Conservation (phyloP, 2,113 vertebrate genomes). For the Cepphus grylle region DNA sequence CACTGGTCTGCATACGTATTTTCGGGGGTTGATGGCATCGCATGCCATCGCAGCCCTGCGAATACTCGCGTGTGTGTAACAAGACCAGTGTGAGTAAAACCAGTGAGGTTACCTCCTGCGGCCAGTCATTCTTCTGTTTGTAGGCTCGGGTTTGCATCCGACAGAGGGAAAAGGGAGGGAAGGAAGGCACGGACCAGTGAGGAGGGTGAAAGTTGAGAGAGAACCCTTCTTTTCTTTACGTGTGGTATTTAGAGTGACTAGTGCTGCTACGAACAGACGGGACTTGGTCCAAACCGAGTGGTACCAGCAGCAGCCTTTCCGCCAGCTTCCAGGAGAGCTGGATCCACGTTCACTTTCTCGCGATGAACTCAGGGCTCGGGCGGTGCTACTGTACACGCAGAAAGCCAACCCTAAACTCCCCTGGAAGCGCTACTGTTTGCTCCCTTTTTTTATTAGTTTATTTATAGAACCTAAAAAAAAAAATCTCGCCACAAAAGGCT, state of each 20-base stretch:
- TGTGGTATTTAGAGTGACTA: neutral
- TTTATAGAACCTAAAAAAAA: neutral
- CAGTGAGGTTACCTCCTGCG: too few species aligned
- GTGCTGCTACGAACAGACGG: neutral
- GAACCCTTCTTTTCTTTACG: neutral
- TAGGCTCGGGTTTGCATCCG: neutral
- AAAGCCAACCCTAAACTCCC: neutral
- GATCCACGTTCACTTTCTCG: neutral
- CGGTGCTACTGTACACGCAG: rapidly evolving
- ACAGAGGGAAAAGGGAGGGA: neutral
- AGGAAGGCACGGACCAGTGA: rapidly evolving
- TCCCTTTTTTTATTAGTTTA: neutral
- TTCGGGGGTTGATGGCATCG: neutral
- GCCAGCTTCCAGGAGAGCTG: neutral
- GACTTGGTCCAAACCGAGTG: neutral
- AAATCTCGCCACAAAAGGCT: neutral
- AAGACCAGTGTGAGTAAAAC: neutral
- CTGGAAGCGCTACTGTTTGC: neutral
- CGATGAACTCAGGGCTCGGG: rapidly evolving
- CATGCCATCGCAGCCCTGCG: neutral
- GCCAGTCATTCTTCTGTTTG: neutral
- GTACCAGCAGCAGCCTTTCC: neutral
- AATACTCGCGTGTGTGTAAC: rapidly evolving
- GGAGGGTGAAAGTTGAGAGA: neutral
- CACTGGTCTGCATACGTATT: rapidly evolving